phyloP scores from a whole-genome alignment of 2,797 vertebrate species.

The Xiphophorus birchmanni region DNA sequence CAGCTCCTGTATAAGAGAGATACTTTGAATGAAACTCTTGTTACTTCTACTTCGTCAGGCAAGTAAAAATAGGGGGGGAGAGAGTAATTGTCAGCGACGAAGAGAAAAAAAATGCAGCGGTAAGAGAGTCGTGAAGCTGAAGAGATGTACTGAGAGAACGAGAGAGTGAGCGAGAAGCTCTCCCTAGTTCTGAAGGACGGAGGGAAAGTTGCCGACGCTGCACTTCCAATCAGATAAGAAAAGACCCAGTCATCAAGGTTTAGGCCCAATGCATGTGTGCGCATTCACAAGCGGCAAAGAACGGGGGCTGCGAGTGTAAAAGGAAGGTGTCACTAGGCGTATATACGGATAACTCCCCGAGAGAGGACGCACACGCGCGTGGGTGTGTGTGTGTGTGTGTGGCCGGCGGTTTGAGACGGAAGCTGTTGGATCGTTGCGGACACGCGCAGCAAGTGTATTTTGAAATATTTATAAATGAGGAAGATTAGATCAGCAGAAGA shows the following conservation, averaged over 20 bases:
- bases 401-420: constrained; percentile 14
- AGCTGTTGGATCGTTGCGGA: constrained; percentile 59
- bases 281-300: constrained; percentile 4
- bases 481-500: constrained; percentile 48
- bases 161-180: constrained; percentile 39
- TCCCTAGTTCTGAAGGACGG: constrained; percentile 67
- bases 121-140: constrained; percentile 38
- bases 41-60: constrained; percentile 31
- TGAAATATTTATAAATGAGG: constrained; percentile 66
- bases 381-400: background rate
- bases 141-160: constrained; percentile 24
- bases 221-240: constrained; percentile 76
- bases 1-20: constrained; percentile 28
- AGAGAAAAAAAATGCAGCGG: constrained; percentile 11
- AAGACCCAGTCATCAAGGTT: constrained; percentile 74
- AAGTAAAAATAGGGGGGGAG: constrained; percentile 2
- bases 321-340: constrained; percentile 39
- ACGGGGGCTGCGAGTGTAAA: background rate
- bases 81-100: constrained; percentile 14
- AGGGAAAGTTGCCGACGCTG: constrained; percentile 69
- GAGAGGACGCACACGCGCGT: background rate
- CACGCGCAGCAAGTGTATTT: constrained; percentile 39
- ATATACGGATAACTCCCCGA: background rate
- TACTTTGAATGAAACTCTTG: constrained; percentile 25
- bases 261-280: constrained; percentile 35